phyloP scores from a whole-genome alignment of 2,797 vertebrate genomes.

The Melanotaenia nigrans region DNA sequence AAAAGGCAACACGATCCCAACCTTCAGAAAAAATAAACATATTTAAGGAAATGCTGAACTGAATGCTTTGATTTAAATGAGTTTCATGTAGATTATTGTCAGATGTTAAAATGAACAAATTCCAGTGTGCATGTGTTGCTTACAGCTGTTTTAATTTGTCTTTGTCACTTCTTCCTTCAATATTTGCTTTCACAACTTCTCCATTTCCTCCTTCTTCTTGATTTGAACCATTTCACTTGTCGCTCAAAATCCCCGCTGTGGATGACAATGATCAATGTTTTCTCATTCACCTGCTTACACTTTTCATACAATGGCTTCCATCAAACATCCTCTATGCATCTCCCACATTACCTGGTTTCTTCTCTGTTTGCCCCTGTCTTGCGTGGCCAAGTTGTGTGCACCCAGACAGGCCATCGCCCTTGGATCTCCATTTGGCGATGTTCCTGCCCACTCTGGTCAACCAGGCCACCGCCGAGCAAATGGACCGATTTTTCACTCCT shows the following conservation, averaged over 20 bases:
- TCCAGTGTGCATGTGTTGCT: conserved; percentile 59
- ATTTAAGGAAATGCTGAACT: not conserved
- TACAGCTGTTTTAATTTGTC: conserved; percentile 51
- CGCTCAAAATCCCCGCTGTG: conserved; percentile 1
- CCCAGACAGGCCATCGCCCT: conserved; percentile 87
- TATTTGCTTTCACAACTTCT: conserved; percentile 12
- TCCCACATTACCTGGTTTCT: conserved; percentile 33
- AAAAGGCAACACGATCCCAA: not conserved
- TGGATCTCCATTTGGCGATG: conserved; percentile 99
- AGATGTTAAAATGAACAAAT: conserved; percentile 20
- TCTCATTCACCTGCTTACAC: conserved; percentile 14
- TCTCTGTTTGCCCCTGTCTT: conserved; percentile 25
- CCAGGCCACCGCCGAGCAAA: conserved; percentile 95
- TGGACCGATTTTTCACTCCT: conserved; percentile 96
- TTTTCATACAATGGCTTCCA: conserved; percentile 8
- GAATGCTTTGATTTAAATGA: not conserved
- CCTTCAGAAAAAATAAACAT: not conserved
- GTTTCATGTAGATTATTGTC: conserved; percentile 11
- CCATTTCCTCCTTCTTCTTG: conserved; percentile 7
- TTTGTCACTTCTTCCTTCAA: conserved; percentile 36
- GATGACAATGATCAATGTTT: not conserved
- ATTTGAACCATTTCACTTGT: conserved; percentile 19
- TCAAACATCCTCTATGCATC: conserved; percentile 6
- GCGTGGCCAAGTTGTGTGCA: conserved; percentile 87
- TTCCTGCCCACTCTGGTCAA: conserved; percentile 98